Conservation (phyloP, 35 echinoderm and acorn worm genomes). For the Anneissia japonica region DNA sequence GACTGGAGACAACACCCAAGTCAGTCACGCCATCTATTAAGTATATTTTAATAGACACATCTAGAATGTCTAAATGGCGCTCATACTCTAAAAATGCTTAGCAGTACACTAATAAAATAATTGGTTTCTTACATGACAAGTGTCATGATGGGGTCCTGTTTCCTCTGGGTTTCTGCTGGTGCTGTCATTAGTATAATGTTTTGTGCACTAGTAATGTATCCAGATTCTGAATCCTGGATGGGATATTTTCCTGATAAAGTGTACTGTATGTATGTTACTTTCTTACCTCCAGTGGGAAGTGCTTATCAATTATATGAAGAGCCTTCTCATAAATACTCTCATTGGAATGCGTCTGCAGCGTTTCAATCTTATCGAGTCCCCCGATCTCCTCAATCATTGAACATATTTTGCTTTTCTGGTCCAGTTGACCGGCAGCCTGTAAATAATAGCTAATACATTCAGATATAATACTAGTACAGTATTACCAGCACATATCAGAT, state of each 20-base stretch:
- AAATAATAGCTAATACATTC: background rate
- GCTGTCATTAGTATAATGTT: background rate
- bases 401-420: conserved; percentile 48
- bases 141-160: background rate
- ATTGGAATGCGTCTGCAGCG: conserved; percentile 69
- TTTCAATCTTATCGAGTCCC: conserved; percentile 64
- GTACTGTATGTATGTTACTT: background rate
- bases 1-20: too few relatives aligned
- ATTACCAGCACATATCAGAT: too few relatives aligned
- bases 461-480: background rate
- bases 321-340: conserved; percentile 72
- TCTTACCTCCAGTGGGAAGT: conserved; percentile 86
- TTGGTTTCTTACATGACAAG: background rate
- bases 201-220: background rate
- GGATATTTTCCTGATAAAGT: background rate
- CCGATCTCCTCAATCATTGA: conserved; percentile 52
- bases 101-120: background rate
- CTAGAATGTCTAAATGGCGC: too few relatives aligned
- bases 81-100: background rate
- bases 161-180: background rate
- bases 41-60: too few relatives aligned
- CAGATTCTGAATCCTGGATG: background rate
- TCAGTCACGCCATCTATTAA: too few relatives aligned
- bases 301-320: conserved; percentile 63
- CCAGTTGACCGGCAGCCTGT: conserved; percentile 64